Base-by-base conservation (phyloP, 64 coral and sea anemone species). In the Stichodactyla helianthus region DNA sequence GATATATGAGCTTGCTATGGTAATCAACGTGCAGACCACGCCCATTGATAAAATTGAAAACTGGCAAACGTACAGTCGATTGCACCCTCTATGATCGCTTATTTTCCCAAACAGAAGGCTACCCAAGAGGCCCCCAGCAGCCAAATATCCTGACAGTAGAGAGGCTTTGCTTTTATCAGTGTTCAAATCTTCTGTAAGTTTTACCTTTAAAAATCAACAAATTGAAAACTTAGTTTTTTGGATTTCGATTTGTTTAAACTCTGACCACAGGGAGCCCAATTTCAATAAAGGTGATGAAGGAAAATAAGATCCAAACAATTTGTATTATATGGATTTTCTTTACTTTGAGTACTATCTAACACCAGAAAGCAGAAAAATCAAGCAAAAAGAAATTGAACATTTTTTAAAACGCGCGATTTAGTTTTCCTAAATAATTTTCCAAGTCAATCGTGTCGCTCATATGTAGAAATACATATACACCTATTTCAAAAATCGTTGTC, bases 11-110 rank as follows among this genome's bases (percentile, higher is more conserved):
- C 9, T 71, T 83, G 88, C 88, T 28, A 89, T 57, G 44, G 88
- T 89, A 9, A 84, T 52, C 64, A 89, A 65, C 5, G 80, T 55
- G 20, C 79, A 77, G 1, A 54, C 28, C 10, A 89, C 53, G 19
- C 79, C 79, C n/a, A 89, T 89, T 10, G 62, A 76, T 11, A 89
- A 52, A 13, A 89, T 64, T 13, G 63, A 71, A 4, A 89, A 64
- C 26, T 89, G 88, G 22, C 88, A 89, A 6, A 83, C 51, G 12
- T 83, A 74, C 10, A 89, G 15, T 50, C 88, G 88, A 23, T 89
- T 89, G 19, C 64, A 89, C 15, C 51, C 10, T 26, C 71, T 71
- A 59, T 52, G 58, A 83, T 89, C 88, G 10, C 88, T 83, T 54
- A 64, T 50, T 35, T 50, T 10, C 17, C 88, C 88, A 83, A 83